Evolutionary conservation across 2,888 invertebrate genomes (phyloP).

Genomic region (Sesia bembeciformis): DNA sequence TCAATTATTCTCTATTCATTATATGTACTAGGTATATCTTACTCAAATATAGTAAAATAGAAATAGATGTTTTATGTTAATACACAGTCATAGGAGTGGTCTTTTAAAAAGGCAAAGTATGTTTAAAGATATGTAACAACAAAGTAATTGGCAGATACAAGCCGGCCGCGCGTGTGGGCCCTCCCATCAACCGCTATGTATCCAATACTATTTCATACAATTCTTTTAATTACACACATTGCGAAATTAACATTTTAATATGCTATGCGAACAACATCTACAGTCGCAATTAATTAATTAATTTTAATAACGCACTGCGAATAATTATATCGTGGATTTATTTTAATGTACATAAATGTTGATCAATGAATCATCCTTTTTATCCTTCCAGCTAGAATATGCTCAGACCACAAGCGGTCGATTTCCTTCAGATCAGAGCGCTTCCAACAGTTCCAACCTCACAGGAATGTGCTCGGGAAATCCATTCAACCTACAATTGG

Average conservation of each 20-base stretch:
- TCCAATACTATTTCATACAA: conserved; percentile 5
- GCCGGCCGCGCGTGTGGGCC: conserved; percentile 1
- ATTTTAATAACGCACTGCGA: background rate
- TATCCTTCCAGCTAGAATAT: too few relatives aligned
- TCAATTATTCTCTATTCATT: too few relatives aligned
- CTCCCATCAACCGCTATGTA: conserved; percentile 7
- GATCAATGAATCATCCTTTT: background rate
- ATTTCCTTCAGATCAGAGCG: too few relatives aligned
- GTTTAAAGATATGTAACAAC: conserved; percentile 6
- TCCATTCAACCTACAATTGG: too few relatives aligned
- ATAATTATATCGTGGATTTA: background rate
- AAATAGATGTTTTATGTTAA: background rate
- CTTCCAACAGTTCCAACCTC: too few relatives aligned
- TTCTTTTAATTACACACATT: conserved; percentile 7
- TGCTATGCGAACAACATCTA: conserved; percentile 8
- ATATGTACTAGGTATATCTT: too few relatives aligned
- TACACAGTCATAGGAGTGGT: background rate
- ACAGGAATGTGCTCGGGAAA: too few relatives aligned
- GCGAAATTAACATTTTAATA: conserved; percentile 15
- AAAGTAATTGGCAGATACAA: conserved; percentile 7
- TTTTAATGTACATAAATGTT: background rate
- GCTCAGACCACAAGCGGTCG: too few relatives aligned
- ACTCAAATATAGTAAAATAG: too few relatives aligned
- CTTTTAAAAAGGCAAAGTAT: conserved; percentile 2
- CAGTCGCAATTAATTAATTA: background rate